These are phyloP conservation scores for Numenius phaeopus DNA, from an alignment of 2,797 vertebrate genomes.

Conservation along the genomic window DNA sequence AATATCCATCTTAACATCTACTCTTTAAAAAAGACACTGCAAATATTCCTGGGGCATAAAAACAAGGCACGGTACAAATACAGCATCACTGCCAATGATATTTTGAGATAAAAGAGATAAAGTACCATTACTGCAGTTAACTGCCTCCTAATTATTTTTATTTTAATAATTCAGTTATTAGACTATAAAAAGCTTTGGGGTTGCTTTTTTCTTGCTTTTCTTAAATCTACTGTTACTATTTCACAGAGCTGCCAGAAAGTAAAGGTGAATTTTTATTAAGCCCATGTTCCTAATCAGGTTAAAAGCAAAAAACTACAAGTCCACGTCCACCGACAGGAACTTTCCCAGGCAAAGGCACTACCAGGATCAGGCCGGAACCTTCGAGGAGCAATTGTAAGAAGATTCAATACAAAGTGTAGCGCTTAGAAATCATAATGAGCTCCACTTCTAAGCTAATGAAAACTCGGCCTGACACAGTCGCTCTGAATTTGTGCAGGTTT, in stretches of 20 bases:
- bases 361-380: not conserved
- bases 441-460: not conserved
- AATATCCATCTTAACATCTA: not conserved
- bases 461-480: fast-evolving
- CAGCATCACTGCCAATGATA: not conserved
- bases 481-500: fast-evolving
- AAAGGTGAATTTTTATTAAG: not conserved
- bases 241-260: not conserved
- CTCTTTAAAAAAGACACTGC: not conserved
- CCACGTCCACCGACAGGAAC: not conserved
- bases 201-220: not conserved
- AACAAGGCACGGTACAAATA: not conserved
- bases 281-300: not conserved
- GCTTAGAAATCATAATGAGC: not conserved
- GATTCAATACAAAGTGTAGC: not conserved
- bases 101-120: not conserved
- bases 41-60: not conserved
- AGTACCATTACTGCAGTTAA: not conserved
- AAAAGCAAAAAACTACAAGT: not conserved
- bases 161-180: not conserved
- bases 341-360: not conserved
- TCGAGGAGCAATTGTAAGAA: not conserved
- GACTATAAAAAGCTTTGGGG: not conserved
- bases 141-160: not conserved
- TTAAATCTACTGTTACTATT: not conserved